These are phyloP conservation scores for Picus viridis DNA, from an alignment of 2,797 vertebrate genomes.

Conservation along the genomic window DNA sequence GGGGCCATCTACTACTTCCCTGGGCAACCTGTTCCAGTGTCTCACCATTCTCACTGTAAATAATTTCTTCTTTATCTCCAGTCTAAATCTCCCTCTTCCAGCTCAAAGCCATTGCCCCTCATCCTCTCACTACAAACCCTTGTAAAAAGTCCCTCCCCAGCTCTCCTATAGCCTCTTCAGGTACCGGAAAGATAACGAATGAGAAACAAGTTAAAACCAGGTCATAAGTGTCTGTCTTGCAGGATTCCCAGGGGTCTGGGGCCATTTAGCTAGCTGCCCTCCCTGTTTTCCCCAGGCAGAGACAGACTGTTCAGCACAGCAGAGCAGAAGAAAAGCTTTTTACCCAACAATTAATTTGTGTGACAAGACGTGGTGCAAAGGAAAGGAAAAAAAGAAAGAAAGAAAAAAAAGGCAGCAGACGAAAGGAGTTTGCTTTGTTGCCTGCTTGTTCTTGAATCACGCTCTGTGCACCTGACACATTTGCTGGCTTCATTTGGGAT, in stretches of 20 bases:
- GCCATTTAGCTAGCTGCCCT: not conserved
- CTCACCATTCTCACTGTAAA: no score
- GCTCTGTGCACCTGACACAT: conserved; percentile 30
- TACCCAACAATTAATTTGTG: not conserved
- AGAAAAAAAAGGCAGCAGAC: not conserved
- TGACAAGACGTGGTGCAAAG: not conserved
- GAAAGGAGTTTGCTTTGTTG: not conserved
- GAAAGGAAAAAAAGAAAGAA: not conserved
- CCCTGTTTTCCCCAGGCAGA: not conserved
- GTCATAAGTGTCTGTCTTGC: not conserved
- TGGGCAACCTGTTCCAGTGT: no score
- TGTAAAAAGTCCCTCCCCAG: no score
- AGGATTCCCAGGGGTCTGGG: not conserved
- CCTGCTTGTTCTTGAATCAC: not conserved
- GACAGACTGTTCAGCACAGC: not conserved
- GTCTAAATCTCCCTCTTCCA: no score
- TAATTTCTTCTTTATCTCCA: no score
- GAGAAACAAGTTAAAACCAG: not conserved
- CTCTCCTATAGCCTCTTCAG: no score
- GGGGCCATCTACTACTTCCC: no score
- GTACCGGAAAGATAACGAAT: not conserved
- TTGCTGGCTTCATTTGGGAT: conserved; percentile 1
- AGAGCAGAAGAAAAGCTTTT: not conserved
- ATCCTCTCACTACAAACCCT: no score
- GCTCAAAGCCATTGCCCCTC: no score